Conservation (phyloP, 1,140 invertebrate genomes). For the Nasonia giraulti region DNA sequence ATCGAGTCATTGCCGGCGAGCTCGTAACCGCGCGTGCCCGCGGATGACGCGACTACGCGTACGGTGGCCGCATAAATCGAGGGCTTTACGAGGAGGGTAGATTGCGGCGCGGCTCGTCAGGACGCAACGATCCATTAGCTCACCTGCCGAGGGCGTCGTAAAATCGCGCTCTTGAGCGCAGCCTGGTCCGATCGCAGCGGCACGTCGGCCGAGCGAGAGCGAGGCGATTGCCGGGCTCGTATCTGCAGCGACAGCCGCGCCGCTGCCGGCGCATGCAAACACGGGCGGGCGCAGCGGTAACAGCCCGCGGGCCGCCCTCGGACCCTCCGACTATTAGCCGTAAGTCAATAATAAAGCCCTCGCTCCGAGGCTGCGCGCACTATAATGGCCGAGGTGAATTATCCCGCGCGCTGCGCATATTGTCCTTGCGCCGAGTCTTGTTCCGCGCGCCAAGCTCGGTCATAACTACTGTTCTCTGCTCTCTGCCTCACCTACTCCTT, state of each 20-base stretch:
- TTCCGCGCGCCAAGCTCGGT: neutral
- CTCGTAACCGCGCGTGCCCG: neutral
- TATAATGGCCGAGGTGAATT: constrained; percentile 61
- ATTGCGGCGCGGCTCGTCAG: neutral
- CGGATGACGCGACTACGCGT: neutral
- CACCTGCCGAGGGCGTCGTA: neutral
- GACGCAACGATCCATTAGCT: constrained; percentile 28
- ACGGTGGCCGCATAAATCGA: neutral
- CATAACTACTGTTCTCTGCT: neutral
- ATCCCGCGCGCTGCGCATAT: constrained; percentile 61
- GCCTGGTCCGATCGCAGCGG: neutral
- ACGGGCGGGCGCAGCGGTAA: neutral
- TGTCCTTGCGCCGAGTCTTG: constrained; percentile 53
- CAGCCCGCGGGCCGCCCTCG: constrained; percentile 13
- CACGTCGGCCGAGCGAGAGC: neutral
- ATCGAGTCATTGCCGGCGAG: neutral
- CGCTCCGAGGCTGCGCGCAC: constrained; percentile 51
- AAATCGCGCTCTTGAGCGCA: constrained; percentile 11
- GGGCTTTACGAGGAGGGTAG: constrained; percentile 3
- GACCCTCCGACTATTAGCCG: constrained; percentile 67
- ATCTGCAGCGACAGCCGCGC: neutral
- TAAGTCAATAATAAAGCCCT: constrained; percentile 71
- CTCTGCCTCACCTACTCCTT: neutral
- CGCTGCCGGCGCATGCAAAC: neutral
- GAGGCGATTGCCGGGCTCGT: neutral